Percentiles rank a stretch among this genome's conserved stretches.
These are phyloP conservation scores for Penaeus vannamei DNA, from an alignment of 1,140 invertebrate genomes.

Conservation along the genomic window DNA sequence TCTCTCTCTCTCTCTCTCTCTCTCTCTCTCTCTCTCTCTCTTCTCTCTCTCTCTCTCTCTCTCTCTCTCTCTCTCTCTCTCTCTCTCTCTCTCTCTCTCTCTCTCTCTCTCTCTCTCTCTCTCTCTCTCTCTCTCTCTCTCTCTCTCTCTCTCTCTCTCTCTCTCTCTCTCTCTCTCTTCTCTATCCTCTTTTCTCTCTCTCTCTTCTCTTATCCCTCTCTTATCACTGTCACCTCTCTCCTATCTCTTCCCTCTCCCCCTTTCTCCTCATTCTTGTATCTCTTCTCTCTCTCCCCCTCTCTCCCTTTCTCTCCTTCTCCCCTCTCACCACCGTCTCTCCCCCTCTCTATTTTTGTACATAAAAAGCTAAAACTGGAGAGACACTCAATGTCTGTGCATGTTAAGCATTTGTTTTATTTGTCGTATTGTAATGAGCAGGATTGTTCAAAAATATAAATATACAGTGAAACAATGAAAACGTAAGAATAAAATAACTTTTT, in stretches of 20 bases:
- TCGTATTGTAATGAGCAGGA: too few relatives aligned
- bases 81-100: not conserved
- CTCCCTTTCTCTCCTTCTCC: not conserved
- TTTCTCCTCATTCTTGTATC: not conserved
- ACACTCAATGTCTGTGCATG: too few relatives aligned
- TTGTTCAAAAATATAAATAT: too few relatives aligned
- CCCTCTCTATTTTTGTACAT: too few relatives aligned
- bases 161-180: not conserved
- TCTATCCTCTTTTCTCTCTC: not conserved
- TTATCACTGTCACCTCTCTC: not conserved
- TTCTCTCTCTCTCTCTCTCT: constrained; percentile 5
- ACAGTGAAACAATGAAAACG: too few relatives aligned
- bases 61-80: not conserved
- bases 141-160: not conserved
- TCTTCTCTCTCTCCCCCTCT: not conserved
- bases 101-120: not conserved
- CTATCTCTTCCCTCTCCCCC: not conserved
- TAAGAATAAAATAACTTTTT: too few relatives aligned
- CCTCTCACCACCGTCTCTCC: too few relatives aligned
- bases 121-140: not conserved
- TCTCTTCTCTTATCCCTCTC: not conserved
- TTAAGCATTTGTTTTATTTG: too few relatives aligned
- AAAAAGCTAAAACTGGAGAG: too few relatives aligned
- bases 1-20: not conserved
- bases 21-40: constrained; percentile 3